Evolutionary conservation across 1,140 invertebrate genomes (phyloP).

Genomic region (Xylocopa sonorina): DNA sequence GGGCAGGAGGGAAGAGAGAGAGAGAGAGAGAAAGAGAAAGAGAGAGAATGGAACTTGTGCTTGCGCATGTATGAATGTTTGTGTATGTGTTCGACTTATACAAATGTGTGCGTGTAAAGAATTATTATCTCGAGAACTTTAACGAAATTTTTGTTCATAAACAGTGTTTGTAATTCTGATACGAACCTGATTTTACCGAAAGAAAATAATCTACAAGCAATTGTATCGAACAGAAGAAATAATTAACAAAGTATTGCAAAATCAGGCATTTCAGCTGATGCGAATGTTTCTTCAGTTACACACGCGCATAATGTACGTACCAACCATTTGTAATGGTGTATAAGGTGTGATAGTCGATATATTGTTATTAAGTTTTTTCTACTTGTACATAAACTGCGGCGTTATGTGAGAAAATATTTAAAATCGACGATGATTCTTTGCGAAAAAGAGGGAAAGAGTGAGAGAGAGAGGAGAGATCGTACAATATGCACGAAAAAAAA

Average conservation of each 20-base stretch:
- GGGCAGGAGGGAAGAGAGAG: no score
- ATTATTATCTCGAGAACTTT: neutral
- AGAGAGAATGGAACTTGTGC: constrained; percentile 27
- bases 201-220: neutral
- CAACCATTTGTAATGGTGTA: constrained; percentile 54
- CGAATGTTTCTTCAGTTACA: constrained; percentile 16
- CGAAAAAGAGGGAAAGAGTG: neutral
- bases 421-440: constrained; percentile 29
- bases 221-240: neutral
- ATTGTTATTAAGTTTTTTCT: constrained; percentile 69
- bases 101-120: neutral
- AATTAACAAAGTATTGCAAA: neutral
- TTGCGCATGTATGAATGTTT: constrained; percentile 18
- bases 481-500: neutral
- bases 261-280: constrained; percentile 1
- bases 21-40: no score
- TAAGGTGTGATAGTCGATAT: constrained; percentile 54
- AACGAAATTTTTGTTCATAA: constrained; percentile 19
- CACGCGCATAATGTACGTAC: constrained; percentile 27
- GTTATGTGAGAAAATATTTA: constrained; percentile 66
- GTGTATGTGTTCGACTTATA: constrained; percentile 7
- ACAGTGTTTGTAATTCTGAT: constrained; percentile 15
- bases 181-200: constrained; percentile 26
- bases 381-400: constrained; percentile 72
- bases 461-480: constrained; percentile 2